These are phyloP conservation scores for Drosophila pruinosa DNA, from an alignment of 1,140 invertebrate genomes.

Conservation along the genomic window DNA sequence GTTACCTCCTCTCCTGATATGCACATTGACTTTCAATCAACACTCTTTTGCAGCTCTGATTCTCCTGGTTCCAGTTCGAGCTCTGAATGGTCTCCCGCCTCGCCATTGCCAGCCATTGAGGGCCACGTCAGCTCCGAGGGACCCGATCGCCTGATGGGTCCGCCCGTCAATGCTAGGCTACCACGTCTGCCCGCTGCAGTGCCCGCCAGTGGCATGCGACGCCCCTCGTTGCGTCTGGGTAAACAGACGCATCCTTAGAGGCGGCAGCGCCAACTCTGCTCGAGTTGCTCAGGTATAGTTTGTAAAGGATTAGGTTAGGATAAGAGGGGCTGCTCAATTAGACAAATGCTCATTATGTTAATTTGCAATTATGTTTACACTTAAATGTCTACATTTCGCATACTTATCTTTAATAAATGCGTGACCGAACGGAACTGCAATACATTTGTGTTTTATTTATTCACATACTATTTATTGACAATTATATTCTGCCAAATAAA, in stretches of 20 bases:
- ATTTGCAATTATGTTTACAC: constrained; percentile 9
- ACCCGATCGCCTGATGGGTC: constrained; percentile 78
- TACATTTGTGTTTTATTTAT: neutral
- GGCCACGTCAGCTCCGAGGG: constrained; percentile 46
- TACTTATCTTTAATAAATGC: constrained; percentile 28
- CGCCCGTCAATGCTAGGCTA: constrained; percentile 73
- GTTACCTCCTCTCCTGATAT: neutral
- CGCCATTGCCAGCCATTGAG: constrained; percentile 74
- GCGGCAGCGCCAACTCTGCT: constrained; percentile 21
- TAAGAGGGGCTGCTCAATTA: neutral
- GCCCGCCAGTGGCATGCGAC: constrained; percentile 22
- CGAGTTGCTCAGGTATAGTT: constrained; percentile 66
- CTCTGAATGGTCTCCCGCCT: constrained; percentile 81
- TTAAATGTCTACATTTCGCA: neutral
- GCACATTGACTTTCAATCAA: too few relatives aligned
- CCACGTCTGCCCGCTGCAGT: constrained; percentile 57
- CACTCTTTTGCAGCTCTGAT: constrained; percentile 59
- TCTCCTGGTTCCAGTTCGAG: constrained; percentile 81
- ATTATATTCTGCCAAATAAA: too few relatives aligned
- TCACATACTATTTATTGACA: too few relatives aligned
- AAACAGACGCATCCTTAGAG: constrained; percentile 59
- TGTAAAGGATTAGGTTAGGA: constrained; percentile 41
- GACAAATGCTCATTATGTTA: constrained; percentile 35
- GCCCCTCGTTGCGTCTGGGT: constrained; percentile 51
- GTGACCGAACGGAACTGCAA: neutral